phyloP scores from a whole-genome alignment of 2,113 vertebrate species.

The Ochotona curzoniae region DNA sequence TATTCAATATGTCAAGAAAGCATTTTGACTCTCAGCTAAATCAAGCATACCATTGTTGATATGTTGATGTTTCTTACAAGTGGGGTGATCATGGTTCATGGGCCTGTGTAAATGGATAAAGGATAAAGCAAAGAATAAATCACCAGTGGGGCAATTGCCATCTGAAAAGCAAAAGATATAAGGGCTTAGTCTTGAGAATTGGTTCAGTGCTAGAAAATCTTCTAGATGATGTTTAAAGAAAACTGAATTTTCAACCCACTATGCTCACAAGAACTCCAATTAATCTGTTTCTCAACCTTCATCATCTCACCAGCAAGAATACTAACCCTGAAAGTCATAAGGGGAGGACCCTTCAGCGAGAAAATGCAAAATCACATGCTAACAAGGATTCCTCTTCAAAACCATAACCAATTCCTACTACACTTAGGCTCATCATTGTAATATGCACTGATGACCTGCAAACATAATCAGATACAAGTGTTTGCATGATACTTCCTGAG shows the following conservation, averaged over 20 bases:
- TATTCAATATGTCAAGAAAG: not conserved
- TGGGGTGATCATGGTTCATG: not conserved
- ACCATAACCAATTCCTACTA: not conserved
- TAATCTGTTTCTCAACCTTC: not conserved
- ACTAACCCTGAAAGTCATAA: not conserved
- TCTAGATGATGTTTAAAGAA: not conserved
- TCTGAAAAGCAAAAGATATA: not conserved
- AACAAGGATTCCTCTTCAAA: not conserved
- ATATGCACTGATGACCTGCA: not conserved
- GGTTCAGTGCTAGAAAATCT: not conserved
- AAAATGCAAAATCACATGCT: not conserved
- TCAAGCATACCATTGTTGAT: not conserved
- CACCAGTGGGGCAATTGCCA: not conserved
- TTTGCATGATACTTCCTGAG: too few species aligned
- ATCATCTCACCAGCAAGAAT: not conserved
- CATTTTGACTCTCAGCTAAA: not conserved
- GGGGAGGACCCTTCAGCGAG: accelerated
- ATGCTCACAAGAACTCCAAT: not conserved
- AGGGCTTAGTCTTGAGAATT: not conserved
- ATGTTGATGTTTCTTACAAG: constrained; percentile 16
- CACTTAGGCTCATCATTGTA: not conserved
- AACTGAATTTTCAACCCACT: not conserved
- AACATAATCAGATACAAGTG: not conserved
- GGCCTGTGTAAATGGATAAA: constrained; percentile 17
- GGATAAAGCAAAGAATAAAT: constrained; percentile 1